Evolutionary conservation across 2,113 vertebrate genomes (phyloP).

Genomic region (Bambusicola thoracicus): DNA sequence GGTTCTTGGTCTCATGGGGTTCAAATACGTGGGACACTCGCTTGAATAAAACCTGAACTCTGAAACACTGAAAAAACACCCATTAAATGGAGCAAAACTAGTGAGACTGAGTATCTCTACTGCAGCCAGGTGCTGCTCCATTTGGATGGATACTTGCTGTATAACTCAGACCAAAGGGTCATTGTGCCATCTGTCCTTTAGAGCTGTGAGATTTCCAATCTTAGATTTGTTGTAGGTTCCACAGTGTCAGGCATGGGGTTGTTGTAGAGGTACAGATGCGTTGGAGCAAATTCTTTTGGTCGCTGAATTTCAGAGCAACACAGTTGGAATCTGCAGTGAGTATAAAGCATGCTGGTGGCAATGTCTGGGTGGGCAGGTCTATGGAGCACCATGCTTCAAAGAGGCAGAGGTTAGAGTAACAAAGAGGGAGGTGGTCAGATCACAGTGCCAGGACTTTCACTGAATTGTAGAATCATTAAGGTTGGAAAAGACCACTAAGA

Average conservation of each 20-base stretch:
- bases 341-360: not conserved
- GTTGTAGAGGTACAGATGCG: not conserved
- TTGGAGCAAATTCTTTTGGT: not conserved
- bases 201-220: not conserved
- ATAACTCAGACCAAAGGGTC: not conserved
- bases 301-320: not conserved
- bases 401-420: too few relatives aligned
- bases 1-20: not conserved
- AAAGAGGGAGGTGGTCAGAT: not conserved
- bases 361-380: not conserved
- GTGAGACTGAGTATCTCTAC: not conserved
- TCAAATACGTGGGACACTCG: not conserved
- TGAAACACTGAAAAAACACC: not conserved
- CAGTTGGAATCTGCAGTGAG: not conserved
- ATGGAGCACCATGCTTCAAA: not conserved
- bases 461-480: too few relatives aligned
- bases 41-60: constrained; percentile 35
- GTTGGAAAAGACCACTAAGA: too few relatives aligned
- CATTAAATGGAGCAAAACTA: not conserved
- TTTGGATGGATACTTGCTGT: not conserved
- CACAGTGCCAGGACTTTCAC: not conserved
- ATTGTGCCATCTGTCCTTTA: not conserved
- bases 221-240: not conserved
- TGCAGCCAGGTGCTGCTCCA: not conserved
- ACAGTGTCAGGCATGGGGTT: not conserved